Base-by-base conservation (phyloP, 2,797 vertebrate genomes). In the Sebastes flavidus region DNA sequence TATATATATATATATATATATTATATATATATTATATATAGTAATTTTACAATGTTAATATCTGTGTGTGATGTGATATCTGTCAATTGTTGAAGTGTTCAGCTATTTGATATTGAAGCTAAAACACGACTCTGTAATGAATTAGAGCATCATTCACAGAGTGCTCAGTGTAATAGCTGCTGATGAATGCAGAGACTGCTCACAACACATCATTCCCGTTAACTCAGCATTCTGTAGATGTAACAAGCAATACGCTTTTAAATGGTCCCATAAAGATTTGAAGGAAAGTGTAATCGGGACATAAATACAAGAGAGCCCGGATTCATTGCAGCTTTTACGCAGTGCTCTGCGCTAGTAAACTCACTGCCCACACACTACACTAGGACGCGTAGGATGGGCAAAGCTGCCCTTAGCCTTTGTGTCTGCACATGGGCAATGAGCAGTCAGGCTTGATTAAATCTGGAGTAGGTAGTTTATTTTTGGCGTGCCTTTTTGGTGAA, bases 231-330 rank as follows among this genome's bases (percentile, higher is more conserved):
- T 77, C 59, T 70, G 63, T n/a, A 52, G 30, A 63, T 61, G 52
- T 36, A 72, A 84, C 65, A 20, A 71, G 67, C 30, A 36, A 29
- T 38, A 68, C 1, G 18, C 27, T 82, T 82, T 78, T 70, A 86
- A 82, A 69, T 68, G 60, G 24, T 54, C 76, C 11, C 11, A 71
- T 87, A 82, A 87, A 85, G 74, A 8, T 77, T 62, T 77, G 30
- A 80, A 52, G 73, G 69, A 77, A 82, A 74, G 78, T 69, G 62
- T 71, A 78, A 86, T 75, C 61, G 80, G 76, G 75, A 85, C 82
- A 72, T 71, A 72, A 36, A 74, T 42, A 42, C 20, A 75, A 11
- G 11, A 88, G 72, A 77, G 66, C 72, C 73, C 2, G 2, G 42
- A 71, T 87, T 81, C 55, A 84, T 18, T 77, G 73, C n/a, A 8